These are phyloP conservation scores for Erynnis tages DNA, from an alignment of 2,888 invertebrate genomes.

Conservation along the genomic window DNA sequence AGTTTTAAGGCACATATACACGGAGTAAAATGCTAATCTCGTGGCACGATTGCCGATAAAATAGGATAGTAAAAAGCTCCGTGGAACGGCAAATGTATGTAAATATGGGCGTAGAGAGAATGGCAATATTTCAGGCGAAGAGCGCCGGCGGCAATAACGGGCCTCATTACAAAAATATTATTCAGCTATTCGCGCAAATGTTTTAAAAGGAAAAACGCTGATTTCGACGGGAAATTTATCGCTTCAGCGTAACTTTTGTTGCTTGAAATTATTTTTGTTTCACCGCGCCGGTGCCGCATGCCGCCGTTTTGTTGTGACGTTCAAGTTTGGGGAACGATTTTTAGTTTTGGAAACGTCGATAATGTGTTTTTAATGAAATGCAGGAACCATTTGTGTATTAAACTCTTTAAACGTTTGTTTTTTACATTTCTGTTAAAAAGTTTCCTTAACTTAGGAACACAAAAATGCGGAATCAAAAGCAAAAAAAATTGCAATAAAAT, in stretches of 20 bases:
- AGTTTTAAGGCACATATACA: constrained; percentile 27
- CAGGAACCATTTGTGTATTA: too few relatives aligned
- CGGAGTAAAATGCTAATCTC: constrained; percentile 37
- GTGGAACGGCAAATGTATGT: constrained; percentile 39
- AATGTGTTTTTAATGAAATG: constrained; percentile 1
- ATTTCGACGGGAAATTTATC: constrained; percentile 37
- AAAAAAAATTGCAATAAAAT: too few relatives aligned
- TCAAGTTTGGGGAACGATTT: not conserved
- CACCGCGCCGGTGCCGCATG: too few relatives aligned
- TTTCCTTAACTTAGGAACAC: too few relatives aligned
- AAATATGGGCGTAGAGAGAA: constrained; percentile 36
- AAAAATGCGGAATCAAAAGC: not conserved
- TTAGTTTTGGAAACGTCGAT: not conserved
- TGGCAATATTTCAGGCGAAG: constrained; percentile 39
- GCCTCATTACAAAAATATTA: constrained; percentile 44
- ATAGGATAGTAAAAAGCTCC: constrained; percentile 39
- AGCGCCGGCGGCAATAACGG: constrained; percentile 39
- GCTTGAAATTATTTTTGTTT: constrained; percentile 29
- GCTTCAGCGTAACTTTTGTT: constrained; percentile 30
- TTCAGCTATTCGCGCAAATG: constrained; percentile 40
- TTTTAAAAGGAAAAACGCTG: constrained; percentile 39
- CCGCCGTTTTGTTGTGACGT: constrained; percentile 9
- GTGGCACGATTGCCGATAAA: constrained; percentile 38
- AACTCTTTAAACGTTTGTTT: too few relatives aligned
- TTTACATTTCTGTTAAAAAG: too few relatives aligned